A percentile compares a stretch with the other conserved stretches of the same genome.
Evolutionary conservation across 2,113 vertebrate species (phyloP).

Genomic region (Apteryx owenii): DNA sequence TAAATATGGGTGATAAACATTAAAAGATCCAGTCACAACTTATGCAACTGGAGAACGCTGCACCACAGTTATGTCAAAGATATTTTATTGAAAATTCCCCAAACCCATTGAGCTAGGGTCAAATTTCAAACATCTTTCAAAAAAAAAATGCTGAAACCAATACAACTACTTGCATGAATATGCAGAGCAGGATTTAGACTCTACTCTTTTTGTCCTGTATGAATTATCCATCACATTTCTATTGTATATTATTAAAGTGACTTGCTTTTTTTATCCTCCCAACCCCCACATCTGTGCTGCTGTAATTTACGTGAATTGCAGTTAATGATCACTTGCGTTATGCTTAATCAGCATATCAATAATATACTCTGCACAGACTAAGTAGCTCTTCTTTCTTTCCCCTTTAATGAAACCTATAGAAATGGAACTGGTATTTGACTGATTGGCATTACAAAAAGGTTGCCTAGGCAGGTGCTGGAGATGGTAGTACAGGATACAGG

Average conservation of each 20-base stretch:
- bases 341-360: slow-evolving; percentile 68
- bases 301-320: slow-evolving; percentile 64
- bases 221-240: slow-evolving; percentile 58
- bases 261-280: slow-evolving; percentile 30
- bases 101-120: neutral
- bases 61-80: neutral
- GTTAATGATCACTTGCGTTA: slow-evolving; percentile 65
- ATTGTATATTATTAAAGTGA: slow-evolving; percentile 52
- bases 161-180: slow-evolving; percentile 13
- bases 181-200: slow-evolving; percentile 5
- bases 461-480: slow-evolving; percentile 58
- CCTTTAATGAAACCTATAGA: slow-evolving; percentile 57
- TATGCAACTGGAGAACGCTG: accelerated
- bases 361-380: slow-evolving; percentile 50
- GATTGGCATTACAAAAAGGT: slow-evolving; percentile 66
- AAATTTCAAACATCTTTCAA: neutral
- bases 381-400: slow-evolving; percentile 48
- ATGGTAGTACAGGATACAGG: slow-evolving; percentile 32
- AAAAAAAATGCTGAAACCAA: neutral
- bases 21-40: neutral
- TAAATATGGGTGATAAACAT: neutral
- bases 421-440: slow-evolving; percentile 41
- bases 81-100: neutral
- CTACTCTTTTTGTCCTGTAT: slow-evolving; percentile 31
- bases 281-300: slow-evolving; percentile 56